Conservation (phyloP, 2,888 invertebrate species). For the Monoplex corrugatus region DNA sequence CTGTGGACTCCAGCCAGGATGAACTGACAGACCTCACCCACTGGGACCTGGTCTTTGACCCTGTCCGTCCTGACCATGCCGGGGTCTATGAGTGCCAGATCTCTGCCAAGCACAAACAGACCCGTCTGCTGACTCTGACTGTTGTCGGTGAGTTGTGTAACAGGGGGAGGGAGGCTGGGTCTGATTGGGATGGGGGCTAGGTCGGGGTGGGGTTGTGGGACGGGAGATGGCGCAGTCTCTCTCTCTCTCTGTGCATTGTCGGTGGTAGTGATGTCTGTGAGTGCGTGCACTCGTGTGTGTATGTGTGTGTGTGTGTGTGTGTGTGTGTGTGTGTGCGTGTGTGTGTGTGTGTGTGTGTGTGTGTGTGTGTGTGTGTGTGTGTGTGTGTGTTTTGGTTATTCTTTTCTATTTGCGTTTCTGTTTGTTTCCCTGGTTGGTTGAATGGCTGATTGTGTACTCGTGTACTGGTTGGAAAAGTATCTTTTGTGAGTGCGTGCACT, state of each 20-base stretch:
- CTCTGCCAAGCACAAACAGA: conserved; percentile 62
- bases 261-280: background rate
- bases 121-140: conserved; percentile 62
- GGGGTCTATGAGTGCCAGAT: conserved; percentile 70
- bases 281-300: background rate
- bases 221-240: background rate
- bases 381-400: too few relatives aligned
- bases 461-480: too few relatives aligned
- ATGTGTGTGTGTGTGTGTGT: background rate
- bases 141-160: conserved; percentile 63
- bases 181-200: background rate
- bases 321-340: background rate
- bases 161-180: background rate
- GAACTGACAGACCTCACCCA: conserved; percentile 60
- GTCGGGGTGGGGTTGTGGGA: background rate
- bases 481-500: too few relatives aligned
- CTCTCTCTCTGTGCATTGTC: background rate
- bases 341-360: too few relatives aligned
- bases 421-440: too few relatives aligned
- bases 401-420: too few relatives aligned
- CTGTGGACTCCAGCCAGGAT: conserved; percentile 58
- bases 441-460: background rate
- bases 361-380: background rate
- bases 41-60: conserved; percentile 68
- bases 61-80: conserved; percentile 62